Percentiles rank a stretch among this genome's conserved stretches.
Evolutionary conservation across 35 echinoderm and acorn worm species (phyloP).

Genomic region (Lytechinus variegatus): DNA sequence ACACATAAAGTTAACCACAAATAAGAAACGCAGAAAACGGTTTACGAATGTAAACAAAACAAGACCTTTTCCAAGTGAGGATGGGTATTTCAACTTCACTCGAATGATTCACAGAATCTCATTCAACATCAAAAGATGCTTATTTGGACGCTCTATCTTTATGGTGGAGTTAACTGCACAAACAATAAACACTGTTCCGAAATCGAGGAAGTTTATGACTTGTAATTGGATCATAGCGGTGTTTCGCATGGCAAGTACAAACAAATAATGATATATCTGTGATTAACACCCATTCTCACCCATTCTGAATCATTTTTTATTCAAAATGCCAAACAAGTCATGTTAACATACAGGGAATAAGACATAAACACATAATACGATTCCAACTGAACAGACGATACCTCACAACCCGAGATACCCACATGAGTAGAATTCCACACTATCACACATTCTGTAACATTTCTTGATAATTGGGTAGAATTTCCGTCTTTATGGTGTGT

Average conservation of each 20-base stretch:
- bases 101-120: not conserved
- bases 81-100: not conserved
- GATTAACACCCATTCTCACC: no score
- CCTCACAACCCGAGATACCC: no score
- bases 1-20: not conserved
- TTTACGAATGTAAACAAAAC: not conserved
- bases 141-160: not conserved
- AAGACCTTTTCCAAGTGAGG: not conserved
- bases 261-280: not conserved
- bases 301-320: no score
- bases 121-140: not conserved
- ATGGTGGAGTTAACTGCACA: not conserved
- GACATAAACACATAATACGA: no score
- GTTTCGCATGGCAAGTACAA: not conserved
- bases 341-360: no score
- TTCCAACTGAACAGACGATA: no score
- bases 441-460: not conserved
- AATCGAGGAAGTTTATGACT: not conserved
- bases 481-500: not conserved
- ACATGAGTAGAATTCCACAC: no score
- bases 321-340: no score
- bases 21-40: not conserved
- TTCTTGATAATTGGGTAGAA: not conserved
- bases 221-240: conserved; percentile 1
- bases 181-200: conserved; percentile 19